A percentile compares a stretch with the other conserved stretches of the same genome.
Conservation (phyloP, 2,888 invertebrate species). For the Onthophagus sagittarius region DNA sequence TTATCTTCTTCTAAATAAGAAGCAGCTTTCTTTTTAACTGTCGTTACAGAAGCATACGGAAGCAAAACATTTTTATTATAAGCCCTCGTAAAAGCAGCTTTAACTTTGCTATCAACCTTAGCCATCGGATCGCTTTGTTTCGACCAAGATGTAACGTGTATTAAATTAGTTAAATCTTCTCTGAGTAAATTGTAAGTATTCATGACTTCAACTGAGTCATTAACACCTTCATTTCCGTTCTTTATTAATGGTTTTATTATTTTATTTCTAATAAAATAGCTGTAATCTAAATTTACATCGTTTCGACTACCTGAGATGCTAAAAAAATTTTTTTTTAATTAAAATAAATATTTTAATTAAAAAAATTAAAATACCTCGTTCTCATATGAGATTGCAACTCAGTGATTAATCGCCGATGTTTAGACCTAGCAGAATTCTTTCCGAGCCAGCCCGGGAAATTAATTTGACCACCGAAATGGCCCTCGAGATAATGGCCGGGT, state of each 20-base stretch:
- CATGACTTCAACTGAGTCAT: conserved; percentile 67
- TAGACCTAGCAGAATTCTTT: conserved; percentile 81
- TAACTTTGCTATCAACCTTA: conserved; percentile 75
- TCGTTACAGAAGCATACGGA: conserved; percentile 69
- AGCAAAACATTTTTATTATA: conserved; percentile 84
- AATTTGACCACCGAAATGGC: conserved; percentile 72
- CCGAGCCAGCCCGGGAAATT: conserved; percentile 96
- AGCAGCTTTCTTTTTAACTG: conserved; percentile 56
- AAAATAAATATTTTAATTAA: not conserved
- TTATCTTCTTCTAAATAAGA: conserved; percentile 47
- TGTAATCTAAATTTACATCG: conserved; percentile 84
- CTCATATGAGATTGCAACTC: conserved; percentile 85
- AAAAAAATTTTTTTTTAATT: conserved; percentile 29
- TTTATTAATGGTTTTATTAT: conserved; percentile 74
- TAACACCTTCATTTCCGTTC: conserved; percentile 68
- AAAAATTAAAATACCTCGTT: conserved; percentile 56
- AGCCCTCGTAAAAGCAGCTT: conserved; percentile 87
- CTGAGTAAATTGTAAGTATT: conserved; percentile 80
- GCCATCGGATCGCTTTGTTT: conserved; percentile 72
- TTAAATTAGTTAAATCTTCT: conserved; percentile 87
- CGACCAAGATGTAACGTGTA: conserved; percentile 85
- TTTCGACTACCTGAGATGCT: conserved; percentile 78
- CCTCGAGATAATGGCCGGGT: conserved; percentile 82
- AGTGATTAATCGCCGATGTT: conserved; percentile 76
- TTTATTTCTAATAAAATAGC: conserved; percentile 70